A percentile compares a stretch with the other conserved stretches of the same genome.
Conservation (phyloP, 2,113 vertebrate genomes). For the Pterocles orientalis region DNA sequence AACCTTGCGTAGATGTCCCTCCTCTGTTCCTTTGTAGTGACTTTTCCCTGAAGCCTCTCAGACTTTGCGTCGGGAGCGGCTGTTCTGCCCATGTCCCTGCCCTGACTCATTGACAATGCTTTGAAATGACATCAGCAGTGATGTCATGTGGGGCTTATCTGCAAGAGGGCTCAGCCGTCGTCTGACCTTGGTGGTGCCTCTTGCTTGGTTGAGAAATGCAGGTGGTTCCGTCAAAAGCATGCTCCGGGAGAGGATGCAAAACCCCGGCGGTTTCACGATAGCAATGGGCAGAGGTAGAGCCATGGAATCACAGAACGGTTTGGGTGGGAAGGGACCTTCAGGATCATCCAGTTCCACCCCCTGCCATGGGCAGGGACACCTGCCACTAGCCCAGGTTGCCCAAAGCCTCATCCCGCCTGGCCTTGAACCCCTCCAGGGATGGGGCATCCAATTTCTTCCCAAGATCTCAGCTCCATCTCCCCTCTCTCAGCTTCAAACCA, state of each 20-base stretch:
- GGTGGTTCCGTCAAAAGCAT: accelerated
- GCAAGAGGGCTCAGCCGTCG: not conserved
- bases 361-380: too few relatives aligned
- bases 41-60: not conserved
- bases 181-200: not conserved
- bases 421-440: too few relatives aligned
- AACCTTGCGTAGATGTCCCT: not conserved
- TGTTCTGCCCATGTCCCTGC: not conserved
- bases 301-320: too few relatives aligned
- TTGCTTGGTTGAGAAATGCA: not conserved
- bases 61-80: not conserved
- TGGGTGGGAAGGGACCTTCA: too few relatives aligned
- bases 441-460: too few relatives aligned
- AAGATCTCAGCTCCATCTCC: too few relatives aligned
- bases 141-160: not conserved
- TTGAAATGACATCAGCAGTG: not conserved
- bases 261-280: accelerated
- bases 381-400: too few relatives aligned
- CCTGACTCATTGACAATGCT: not conserved
- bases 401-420: too few relatives aligned
- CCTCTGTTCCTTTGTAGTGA: not conserved
- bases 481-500: too few relatives aligned
- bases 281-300: not conserved
- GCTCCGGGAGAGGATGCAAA: not conserved
- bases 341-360: too few relatives aligned